Conservation (phyloP, 2,888 invertebrate species). For the Acheta domesticus region DNA sequence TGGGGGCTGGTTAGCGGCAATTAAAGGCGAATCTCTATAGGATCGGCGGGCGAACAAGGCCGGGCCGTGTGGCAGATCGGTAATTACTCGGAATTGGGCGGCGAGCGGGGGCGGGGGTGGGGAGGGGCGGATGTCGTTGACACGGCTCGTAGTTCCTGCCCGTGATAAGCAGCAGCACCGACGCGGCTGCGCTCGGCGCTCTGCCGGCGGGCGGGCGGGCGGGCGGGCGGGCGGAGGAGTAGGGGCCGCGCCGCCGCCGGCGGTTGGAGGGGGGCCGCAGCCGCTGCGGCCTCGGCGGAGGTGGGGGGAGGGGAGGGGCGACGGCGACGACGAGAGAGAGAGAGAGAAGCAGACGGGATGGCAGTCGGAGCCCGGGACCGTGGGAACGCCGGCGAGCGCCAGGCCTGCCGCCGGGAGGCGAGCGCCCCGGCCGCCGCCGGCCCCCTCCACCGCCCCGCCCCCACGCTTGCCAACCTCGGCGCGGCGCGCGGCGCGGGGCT, state of each 20-base stretch:
- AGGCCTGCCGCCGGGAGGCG: background rate
- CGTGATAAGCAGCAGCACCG: background rate
- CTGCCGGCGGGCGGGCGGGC: background rate
- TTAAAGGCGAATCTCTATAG: background rate
- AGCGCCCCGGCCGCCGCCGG: background rate
- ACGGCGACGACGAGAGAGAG: background rate
- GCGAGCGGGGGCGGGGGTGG: background rate
- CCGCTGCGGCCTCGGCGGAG: too few relatives aligned
- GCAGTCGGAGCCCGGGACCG: background rate
- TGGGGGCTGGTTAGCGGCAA: background rate
- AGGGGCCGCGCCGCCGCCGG: too few relatives aligned
- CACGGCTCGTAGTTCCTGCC: conserved; percentile 1
- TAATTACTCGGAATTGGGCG: background rate
- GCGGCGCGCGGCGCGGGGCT: too few relatives aligned
- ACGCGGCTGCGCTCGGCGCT: background rate
- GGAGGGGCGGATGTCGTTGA: conserved; percentile 18
- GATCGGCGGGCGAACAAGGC: background rate
- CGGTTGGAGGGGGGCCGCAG: background rate
- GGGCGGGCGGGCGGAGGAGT: background rate
- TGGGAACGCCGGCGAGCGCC: conserved; percentile 7
- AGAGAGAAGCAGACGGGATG: conserved; percentile 7
- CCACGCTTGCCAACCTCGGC: too few relatives aligned
- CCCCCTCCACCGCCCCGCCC: too few relatives aligned
- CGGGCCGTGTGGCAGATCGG: background rate
- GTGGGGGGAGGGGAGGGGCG: background rate